Evolutionary conservation across 2,797 vertebrate species (phyloP), one percentile per base, ranked within the genome.

Genomic region (Sardinella longiceps): DNA sequence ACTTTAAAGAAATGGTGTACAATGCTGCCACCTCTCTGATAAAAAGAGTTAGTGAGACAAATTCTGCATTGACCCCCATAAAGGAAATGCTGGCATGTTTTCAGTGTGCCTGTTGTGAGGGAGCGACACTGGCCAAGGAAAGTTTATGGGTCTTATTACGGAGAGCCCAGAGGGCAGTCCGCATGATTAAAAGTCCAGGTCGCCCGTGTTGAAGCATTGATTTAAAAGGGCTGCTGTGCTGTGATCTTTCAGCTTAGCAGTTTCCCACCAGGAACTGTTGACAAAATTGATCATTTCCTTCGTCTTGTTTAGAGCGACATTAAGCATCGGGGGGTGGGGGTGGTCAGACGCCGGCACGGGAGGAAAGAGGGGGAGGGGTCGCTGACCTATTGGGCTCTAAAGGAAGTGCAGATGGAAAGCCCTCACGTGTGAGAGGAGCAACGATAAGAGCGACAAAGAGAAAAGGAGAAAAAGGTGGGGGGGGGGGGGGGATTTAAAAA

Each of bases 11-110:
- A 58, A 23, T n/a, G 77, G 88, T 86, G 86, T 46, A 51, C 88
- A 88, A 96, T 89, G 95, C 94, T 95, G 96, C 96, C 96, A 95
- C 93, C 96, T 97, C 89, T 94, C 95, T 95, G 95, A 94, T 82
- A 80, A 86, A 86, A 89, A 18, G 5, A 37, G 86, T 83, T 85
- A 91, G 83, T 91, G 86, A 86, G 82, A 80, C 15, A n/a, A 33
- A 63, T 18, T 0, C 23, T 82, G 81, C 66, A 43, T 74, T 43
- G 1, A 25, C 56, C 25, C 25, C 11, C 56, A 60, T 39, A 33
- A 77, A 77, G 70, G 33, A 23, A 20, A 43, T 43, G n/a, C 23
- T 43, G 70, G 37, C 70, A 23, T 77, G 18, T 43, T 77, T 77
- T 20, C 9, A 18, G 70, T 43, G 70, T 77, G 70, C 33, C 18